These are phyloP conservation scores for Coelopa pilipes DNA, from an alignment of 2,888 invertebrate genomes.

Conservation along the genomic window DNA sequence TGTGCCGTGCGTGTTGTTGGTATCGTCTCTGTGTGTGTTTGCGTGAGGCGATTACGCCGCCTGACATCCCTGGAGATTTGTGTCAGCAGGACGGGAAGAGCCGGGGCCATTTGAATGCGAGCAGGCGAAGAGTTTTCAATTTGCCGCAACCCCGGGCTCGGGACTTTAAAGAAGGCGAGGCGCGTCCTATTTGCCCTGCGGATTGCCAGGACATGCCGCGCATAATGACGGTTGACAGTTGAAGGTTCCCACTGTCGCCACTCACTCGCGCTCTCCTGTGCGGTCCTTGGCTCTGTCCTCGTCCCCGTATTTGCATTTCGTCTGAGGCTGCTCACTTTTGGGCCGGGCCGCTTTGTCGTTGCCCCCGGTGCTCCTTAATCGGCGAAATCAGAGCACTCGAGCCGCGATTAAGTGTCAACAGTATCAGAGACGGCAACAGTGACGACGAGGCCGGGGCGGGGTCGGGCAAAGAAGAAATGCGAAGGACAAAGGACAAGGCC, in stretches of 20 bases:
- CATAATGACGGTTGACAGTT: slow-evolving; percentile 36
- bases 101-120: background rate
- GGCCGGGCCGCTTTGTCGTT: background rate
- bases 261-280: background rate
- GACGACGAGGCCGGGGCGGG: background rate
- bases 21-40: too few species aligned
- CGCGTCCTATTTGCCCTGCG: slow-evolving; percentile 31
- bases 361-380: background rate
- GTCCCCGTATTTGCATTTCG: slow-evolving; percentile 21
- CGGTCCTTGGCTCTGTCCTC: background rate
- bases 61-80: slow-evolving; percentile 30
- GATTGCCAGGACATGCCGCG: slow-evolving; percentile 36
- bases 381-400: slow-evolving; percentile 19
- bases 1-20: background rate
- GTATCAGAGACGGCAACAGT: slow-evolving; percentile 5
- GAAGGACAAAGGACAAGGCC: background rate
- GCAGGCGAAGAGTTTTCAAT: background rate
- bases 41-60: slow-evolving; percentile 18
- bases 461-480: slow-evolving; percentile 10
- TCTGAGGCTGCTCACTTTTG: slow-evolving; percentile 25
- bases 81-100: background rate
- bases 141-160: slow-evolving; percentile 5
- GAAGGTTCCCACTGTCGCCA: background rate
- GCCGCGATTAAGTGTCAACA: slow-evolving; percentile 28
- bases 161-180: slow-evolving; percentile 15